phyloP scores from a whole-genome alignment of 2,888 invertebrate genomes.

The Acleris laterana region DNA sequence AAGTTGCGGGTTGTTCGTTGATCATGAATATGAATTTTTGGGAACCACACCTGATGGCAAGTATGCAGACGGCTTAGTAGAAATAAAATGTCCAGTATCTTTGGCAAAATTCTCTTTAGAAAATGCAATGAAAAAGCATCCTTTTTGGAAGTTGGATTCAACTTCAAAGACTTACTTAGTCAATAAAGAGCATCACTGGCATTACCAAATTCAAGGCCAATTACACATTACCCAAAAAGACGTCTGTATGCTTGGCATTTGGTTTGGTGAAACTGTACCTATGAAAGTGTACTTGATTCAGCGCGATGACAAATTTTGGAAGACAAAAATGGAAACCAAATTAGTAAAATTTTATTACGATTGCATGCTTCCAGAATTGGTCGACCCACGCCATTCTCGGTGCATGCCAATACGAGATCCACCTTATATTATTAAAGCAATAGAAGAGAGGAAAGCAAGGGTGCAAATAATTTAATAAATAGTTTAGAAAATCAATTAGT shows the following conservation, averaged over 20 bases:
- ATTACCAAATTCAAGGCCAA: constrained; percentile 40
- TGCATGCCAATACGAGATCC: constrained; percentile 32
- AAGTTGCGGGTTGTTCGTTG: constrained; percentile 27
- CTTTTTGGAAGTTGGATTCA: constrained; percentile 25
- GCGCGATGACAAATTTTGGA: constrained; percentile 40
- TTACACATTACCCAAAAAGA: constrained; percentile 40
- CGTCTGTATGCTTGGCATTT: too few species aligned
- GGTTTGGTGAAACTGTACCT: constrained; percentile 37
- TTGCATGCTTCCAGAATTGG: constrained; percentile 40
- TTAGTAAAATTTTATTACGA: constrained; percentile 2
- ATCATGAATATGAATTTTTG: constrained; percentile 5
- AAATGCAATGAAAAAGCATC: constrained; percentile 8
- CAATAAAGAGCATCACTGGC: constrained; percentile 38
- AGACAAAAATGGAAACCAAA: too few species aligned
- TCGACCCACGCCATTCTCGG: constrained; percentile 32
- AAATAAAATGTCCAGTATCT: constrained; percentile 9
- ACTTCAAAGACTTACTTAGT: constrained; percentile 4
- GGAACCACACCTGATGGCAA: constrained; percentile 28
- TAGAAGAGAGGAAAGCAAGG: neutral
- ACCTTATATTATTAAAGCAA: constrained; percentile 1
- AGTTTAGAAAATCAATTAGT: neutral
- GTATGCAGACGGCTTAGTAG: neutral
- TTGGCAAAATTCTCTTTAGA: constrained; percentile 12
- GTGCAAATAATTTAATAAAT: neutral
- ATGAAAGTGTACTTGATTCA: constrained; percentile 24